Evolutionary conservation across 2,797 vertebrate genomes (phyloP).

Genomic region (Antrozous pallidus): DNA sequence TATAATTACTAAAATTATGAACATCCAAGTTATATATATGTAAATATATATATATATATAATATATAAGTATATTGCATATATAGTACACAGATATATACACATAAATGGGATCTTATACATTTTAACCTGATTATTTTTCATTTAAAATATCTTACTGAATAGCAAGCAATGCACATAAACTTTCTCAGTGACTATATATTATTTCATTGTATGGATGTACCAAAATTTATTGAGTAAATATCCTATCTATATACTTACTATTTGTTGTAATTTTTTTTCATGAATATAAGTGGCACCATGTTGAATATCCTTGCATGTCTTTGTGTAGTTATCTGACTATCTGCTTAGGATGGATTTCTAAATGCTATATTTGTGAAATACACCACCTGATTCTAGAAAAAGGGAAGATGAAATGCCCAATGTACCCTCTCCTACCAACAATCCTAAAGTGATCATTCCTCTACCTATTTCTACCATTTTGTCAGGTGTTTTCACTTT

Average conservation of each 20-base stretch:
- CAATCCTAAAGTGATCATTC: background rate
- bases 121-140: constrained; percentile 8
- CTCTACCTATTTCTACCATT: background rate
- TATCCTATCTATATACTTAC: background rate
- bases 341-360: background rate
- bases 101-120: background rate
- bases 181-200: background rate
- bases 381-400: background rate
- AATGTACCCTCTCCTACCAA: background rate
- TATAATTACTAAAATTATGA: background rate
- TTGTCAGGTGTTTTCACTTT: background rate
- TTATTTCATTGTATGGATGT: background rate
- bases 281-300: background rate
- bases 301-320: background rate
- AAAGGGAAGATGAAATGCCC: background rate
- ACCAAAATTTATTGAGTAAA: background rate
- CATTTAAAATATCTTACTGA: constrained; percentile 24
- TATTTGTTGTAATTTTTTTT: background rate
- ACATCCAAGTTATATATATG: background rate
- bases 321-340: background rate
- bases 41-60: background rate
- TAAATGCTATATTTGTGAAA: constrained; percentile 31
- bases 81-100: background rate
- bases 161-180: background rate
- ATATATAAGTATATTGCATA: background rate